These are phyloP conservation scores for Brachionus rubens DNA, from an alignment of 1,140 invertebrate genomes.

Conservation along the genomic window DNA sequence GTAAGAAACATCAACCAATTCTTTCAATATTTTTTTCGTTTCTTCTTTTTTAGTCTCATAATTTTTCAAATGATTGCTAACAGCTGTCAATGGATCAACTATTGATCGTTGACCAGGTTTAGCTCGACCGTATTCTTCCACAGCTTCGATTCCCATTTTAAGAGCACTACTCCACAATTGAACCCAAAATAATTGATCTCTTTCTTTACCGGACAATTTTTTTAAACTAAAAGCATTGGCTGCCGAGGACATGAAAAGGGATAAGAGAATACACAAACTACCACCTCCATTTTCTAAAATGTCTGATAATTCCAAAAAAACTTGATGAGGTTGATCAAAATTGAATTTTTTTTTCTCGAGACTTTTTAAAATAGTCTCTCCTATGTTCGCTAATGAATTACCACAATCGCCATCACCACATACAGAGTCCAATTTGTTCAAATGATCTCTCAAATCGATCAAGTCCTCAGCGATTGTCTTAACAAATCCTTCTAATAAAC, in stretches of 20 bases:
- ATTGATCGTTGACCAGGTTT: constrained; percentile 71
- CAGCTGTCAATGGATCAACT: constrained; percentile 70
- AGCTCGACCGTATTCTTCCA: constrained; percentile 63
- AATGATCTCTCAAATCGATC: constrained; percentile 63
- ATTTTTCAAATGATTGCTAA: background rate
- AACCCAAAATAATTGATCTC: constrained; percentile 46
- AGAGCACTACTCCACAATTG: constrained; percentile 62
- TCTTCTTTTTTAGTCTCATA: background rate
- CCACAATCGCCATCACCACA: constrained; percentile 81
- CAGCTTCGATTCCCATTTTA: constrained; percentile 63
- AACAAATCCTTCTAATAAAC: constrained; percentile 45
- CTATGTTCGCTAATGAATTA: constrained; percentile 68
- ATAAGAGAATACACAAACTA: constrained; percentile 37
- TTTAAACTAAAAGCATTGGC: constrained; percentile 57
- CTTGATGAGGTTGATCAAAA: constrained; percentile 49
- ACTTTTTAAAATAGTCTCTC: constrained; percentile 59
- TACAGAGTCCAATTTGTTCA: constrained; percentile 72
- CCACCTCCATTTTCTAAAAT: constrained; percentile 44
- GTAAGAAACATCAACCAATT: constrained; percentile 60
- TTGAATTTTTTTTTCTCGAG: constrained; percentile 48
- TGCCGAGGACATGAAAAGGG: constrained; percentile 68
- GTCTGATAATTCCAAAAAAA: constrained; percentile 19
- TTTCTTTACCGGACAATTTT: background rate
- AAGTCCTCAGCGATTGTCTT: constrained; percentile 62
- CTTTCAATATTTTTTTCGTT: constrained; percentile 47